Conservation (phyloP, 1,140 invertebrate genomes). For the Pseudobourletiella spinata region DNA sequence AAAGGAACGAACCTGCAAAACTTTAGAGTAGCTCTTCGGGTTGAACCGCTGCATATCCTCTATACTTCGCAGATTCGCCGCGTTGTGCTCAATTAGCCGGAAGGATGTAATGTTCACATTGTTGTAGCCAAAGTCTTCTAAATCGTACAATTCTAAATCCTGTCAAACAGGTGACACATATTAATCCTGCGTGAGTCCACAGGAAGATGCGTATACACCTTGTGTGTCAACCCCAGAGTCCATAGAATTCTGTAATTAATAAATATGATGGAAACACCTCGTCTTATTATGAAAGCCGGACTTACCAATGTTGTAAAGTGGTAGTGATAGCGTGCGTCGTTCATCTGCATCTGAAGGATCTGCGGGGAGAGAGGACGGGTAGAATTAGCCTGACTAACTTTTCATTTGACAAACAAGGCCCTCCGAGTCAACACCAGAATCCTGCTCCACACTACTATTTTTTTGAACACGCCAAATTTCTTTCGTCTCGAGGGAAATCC, state of each 20-base stretch:
- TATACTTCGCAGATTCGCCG: conserved; percentile 61
- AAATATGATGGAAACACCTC: conserved; percentile 1
- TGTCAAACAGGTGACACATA: conserved; percentile 44
- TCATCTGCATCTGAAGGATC: conserved; percentile 87
- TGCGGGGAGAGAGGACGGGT: conserved; percentile 45
- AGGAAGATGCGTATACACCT: not conserved
- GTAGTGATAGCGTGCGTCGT: conserved; percentile 85
- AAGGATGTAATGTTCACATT: conserved; percentile 88
- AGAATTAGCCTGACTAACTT: no score
- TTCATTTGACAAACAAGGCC: no score
- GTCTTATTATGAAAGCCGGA: no score
- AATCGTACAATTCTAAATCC: conserved; percentile 82
- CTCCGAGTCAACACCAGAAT: no score
- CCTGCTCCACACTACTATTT: no score
- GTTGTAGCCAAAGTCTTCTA: conserved; percentile 91
- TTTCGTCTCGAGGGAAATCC: no score
- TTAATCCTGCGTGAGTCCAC: conserved; percentile 35
- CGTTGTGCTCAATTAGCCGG: conserved; percentile 70
- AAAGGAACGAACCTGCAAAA: conserved; percentile 54
- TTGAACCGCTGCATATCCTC: conserved; percentile 83
- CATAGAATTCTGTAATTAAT: not conserved
- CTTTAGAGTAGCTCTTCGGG: conserved; percentile 64
- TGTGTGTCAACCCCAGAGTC: no score
- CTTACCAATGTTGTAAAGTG: conserved; percentile 88
- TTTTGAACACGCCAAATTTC: no score